These are phyloP conservation scores for Drosophila tani DNA, from an alignment of 1,140 invertebrate genomes.

Conservation along the genomic window DNA sequence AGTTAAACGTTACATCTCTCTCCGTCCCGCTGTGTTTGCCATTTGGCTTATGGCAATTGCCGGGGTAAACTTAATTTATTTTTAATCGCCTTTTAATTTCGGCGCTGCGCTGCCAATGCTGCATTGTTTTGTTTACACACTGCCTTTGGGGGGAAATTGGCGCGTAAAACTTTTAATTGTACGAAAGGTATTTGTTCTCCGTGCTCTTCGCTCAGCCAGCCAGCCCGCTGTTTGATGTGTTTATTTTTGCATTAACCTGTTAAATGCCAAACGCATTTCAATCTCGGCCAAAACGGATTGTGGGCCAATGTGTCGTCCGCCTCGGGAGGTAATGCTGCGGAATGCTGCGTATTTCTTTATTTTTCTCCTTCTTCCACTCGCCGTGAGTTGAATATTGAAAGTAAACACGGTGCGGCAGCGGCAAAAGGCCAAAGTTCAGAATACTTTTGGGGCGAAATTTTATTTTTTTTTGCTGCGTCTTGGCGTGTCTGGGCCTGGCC, in stretches of 20 bases:
- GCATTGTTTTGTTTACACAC: constrained; percentile 65
- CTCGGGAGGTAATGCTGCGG: constrained; percentile 19
- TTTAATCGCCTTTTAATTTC: constrained; percentile 81
- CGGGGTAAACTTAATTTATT: constrained; percentile 79
- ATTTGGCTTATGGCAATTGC: constrained; percentile 74
- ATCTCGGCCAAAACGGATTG: constrained; percentile 54
- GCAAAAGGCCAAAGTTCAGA: constrained; percentile 49
- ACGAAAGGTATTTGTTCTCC: constrained; percentile 55
- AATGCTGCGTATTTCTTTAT: constrained; percentile 34
- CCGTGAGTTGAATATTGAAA: constrained; percentile 33
- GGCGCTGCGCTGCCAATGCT: constrained; percentile 22
- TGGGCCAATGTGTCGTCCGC: constrained; percentile 71
- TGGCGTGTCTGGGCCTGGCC: constrained; percentile 27
- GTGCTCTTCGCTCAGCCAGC: not conserved
- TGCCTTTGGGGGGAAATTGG: constrained; percentile 49
- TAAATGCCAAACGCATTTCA: constrained; percentile 77
- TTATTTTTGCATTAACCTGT: constrained; percentile 67
- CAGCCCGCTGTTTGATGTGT: constrained; percentile 59
- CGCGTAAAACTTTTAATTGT: constrained; percentile 78
- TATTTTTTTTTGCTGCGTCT: too few species aligned
- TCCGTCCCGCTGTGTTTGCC: constrained; percentile 52
- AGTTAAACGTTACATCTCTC: constrained; percentile 47
- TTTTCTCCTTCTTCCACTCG: constrained; percentile 14
- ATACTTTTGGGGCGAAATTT: constrained; percentile 15
- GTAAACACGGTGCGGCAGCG: constrained; percentile 7